These are phyloP conservation scores for Haliclona indistincta DNA, from an alignment of 37 sponge, comb jelly and placozoan genomes.

Conservation along the genomic window DNA sequence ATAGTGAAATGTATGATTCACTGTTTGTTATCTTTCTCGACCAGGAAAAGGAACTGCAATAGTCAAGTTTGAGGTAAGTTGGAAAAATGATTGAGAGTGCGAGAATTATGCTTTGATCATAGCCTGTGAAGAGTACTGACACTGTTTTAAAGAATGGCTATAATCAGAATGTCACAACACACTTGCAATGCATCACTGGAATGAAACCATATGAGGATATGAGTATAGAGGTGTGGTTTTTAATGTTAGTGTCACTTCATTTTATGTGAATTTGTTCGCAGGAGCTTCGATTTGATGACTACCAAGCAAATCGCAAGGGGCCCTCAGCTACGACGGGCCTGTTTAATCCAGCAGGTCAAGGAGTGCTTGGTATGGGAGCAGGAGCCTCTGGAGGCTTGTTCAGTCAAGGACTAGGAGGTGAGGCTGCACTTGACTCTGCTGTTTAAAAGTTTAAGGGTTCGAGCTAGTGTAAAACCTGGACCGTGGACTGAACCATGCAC, in stretches of 20 bases:
- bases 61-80: too few relatives aligned
- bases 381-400: slow-evolving; percentile 10
- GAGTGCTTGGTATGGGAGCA: background rate
- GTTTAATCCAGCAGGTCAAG: slow-evolving; percentile 2
- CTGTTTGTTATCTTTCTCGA: too few relatives aligned
- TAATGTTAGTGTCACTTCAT: background rate
- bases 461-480: too few relatives aligned
- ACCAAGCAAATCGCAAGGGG: slow-evolving; percentile 75
- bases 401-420: slow-evolving; percentile 10
- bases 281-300: slow-evolving; percentile 89
- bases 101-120: too few relatives aligned
- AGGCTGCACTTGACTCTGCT: background rate
- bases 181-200: slow-evolving; percentile 71
- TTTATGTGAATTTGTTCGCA: slow-evolving; percentile 8
- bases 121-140: slow-evolving; percentile 61
- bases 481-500: too few relatives aligned
- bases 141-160: slow-evolving; percentile 61
- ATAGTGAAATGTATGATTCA: too few relatives aligned
- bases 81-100: too few relatives aligned
- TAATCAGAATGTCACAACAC: slow-evolving; percentile 48
- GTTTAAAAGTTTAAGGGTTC: background rate
- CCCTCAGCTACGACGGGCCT: slow-evolving; percentile 6
- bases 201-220: slow-evolving; percentile 83
- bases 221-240: slow-evolving; percentile 71
- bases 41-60: too few relatives aligned